These are phyloP conservation scores for Agraylea sexmaculata DNA, from an alignment of 1,140 invertebrate genomes.

Conservation along the genomic window DNA sequence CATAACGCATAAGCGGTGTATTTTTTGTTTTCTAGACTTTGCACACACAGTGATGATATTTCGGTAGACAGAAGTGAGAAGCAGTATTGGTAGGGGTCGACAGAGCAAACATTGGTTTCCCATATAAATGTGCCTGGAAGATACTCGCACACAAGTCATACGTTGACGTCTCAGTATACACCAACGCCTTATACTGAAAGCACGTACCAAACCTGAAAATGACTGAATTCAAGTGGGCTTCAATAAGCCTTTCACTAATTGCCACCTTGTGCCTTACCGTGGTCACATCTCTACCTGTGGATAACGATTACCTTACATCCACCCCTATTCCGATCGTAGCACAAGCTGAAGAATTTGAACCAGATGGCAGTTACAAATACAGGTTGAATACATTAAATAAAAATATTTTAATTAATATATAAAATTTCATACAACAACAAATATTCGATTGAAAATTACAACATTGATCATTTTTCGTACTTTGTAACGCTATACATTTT, in stretches of 20 bases:
- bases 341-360: slow-evolving; percentile 38
- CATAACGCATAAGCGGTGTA: too few species aligned
- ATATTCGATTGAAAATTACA: not conserved
- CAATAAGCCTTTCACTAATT: too few species aligned
- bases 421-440: not conserved
- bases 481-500: not conserved
- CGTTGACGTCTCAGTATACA: slow-evolving; percentile 14
- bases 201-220: too few species aligned
- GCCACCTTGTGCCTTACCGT: too few species aligned
- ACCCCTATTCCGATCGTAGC: slow-evolving; percentile 40
- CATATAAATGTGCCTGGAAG: slow-evolving; percentile 32
- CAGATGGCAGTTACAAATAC: slow-evolving; percentile 42
- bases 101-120: slow-evolving; percentile 40
- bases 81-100: slow-evolving; percentile 35
- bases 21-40: too few species aligned
- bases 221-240: too few species aligned
- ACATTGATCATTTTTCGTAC: not conserved
- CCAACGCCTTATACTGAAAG: slow-evolving; percentile 9
- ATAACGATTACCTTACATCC: slow-evolving; percentile 26
- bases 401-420: slow-evolving; percentile 20
- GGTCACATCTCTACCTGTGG: too few species aligned
- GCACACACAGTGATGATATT: too few species aligned
- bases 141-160: slow-evolving; percentile 11
- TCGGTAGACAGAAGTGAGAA: too few species aligned
- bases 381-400: slow-evolving; percentile 27